Evolutionary conservation across 2,888 invertebrate species (phyloP), one percentile per base, ranked within the genome.

Genomic region (Palloptera scutellata): DNA sequence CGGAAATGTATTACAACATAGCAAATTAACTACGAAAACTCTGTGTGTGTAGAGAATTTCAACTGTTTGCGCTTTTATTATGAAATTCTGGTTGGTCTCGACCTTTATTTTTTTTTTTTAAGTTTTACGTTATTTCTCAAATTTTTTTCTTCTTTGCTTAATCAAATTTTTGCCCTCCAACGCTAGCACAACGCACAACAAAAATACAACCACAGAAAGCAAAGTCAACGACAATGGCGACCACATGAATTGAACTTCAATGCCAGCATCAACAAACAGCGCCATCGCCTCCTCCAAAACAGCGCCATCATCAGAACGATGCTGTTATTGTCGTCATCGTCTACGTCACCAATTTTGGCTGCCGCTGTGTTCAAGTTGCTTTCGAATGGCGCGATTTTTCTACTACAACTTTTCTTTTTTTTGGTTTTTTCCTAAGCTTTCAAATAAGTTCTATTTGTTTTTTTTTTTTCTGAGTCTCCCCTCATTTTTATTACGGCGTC

Each of bases 91-190:
- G 15, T 48, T 2, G 51, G 13, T 48, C 2, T 15, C 4, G 13
- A 48, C 15, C n/a, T n/a, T n/a, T n/a, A n/a, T 48, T 48, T 15
- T 48, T 48, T 48, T 48, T 2, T 48, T 48, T 15, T 2, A 48
- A 48, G 4, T n/a, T 48, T 48, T 48, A 3, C 15, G 1, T 48
- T 8, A 4, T 48, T 48, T 48, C 10, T 45, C 45, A 45, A 11
- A 45, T 48, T 48, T 48, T 48, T 48, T 48, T 48, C 17, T 66
- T 66, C 60, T 57, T 60, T 45, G 54, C 61, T 66, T 66, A 66
- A 66, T 66, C 66, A 66, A 66, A 66, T 66, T 66, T 30, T 66
- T 60, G 54, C 60, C 54, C 66, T 61, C 17, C 20, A 55, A 63
- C 20, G 63, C 63, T 4, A 9, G n/a, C 15, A 20, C 19, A 13